Evolutionary conservation across 2,113 vertebrate genomes (phyloP).

Genomic region (Corynorhinus townsendii): DNA sequence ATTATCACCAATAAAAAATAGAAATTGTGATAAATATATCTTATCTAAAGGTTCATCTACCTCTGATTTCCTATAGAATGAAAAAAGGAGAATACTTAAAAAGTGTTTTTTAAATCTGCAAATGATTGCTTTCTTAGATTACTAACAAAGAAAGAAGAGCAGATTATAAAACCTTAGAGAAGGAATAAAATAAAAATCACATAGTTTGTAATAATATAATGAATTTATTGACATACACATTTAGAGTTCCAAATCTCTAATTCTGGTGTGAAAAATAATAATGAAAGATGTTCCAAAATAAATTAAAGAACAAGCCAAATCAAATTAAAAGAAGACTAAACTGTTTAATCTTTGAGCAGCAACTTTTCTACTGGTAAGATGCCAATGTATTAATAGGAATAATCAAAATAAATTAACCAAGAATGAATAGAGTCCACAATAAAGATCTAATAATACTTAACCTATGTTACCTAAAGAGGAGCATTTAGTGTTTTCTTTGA

Average conservation of each 20-base stretch:
- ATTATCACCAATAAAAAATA: neutral
- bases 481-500: neutral
- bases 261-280: neutral
- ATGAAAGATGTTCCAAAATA: neutral
- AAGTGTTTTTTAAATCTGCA: neutral
- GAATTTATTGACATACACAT: neutral
- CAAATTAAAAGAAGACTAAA: neutral
- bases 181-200: neutral
- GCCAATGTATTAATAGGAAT: neutral
- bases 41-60: neutral
- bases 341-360: neutral
- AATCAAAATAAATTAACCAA: neutral
- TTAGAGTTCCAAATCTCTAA: neutral
- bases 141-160: neutral
- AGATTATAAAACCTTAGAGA: neutral
- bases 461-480: neutral
- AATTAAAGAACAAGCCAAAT: neutral
- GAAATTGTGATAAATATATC: slow-evolving; percentile 8
- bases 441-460: neutral
- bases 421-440: neutral
- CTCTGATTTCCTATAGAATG: neutral
- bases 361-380: neutral
- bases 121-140: neutral
- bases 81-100: neutral
- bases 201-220: neutral